Evolutionary conservation across 2,888 invertebrate species (phyloP), one percentile per base, ranked within the genome.

Genomic region (Drosophila cognata): DNA sequence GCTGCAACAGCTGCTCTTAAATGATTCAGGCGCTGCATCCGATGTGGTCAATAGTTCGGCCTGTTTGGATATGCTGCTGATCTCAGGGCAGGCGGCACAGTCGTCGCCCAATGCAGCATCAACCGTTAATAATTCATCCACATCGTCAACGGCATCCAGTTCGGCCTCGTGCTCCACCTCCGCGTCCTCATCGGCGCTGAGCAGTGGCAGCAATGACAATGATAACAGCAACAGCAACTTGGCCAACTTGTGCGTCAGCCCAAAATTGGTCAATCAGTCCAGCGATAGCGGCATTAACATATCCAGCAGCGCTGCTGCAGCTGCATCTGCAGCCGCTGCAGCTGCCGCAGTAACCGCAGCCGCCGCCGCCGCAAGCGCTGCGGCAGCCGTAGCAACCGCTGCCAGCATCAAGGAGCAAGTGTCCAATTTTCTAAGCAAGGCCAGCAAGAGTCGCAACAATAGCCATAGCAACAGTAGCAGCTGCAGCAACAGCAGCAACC

Each of bases 21-120:
- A 92, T 68, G 92, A 92, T 73, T 92, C 92, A 0, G 91, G 90
- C 21, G 74, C 88, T 8, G 83, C 88, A 5, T 90, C 88, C n/a
- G 80, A 91, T 72, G 64, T 82, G 52, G 75, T 80, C 0, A 91
- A 91, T 64, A 92, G 75, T 61, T 83, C 84, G 21, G 82, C 85
- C 71, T 87, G 66, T 79, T 76, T 88, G 62, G 84, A 91, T 55
- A 82, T 91, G 61, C 81, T 92, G 55, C 69, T 89, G 64, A 81
- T 82, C 63, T 83, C 86, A 60, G 84, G 76, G 57, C 88, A 89
- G 66, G 85, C 86, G 69, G 82, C 84, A 10, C 87, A 90, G 60
- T 92, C 91, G 29, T 92, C 92, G 38, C 91, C 92, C 33, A 91
- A 92, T 76, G 82, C 90, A 25, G 89, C 90, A 35, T 71, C 66